phyloP scores from a whole-genome alignment of 2,888 invertebrate genomes.

The Tenthredo mesomela region DNA sequence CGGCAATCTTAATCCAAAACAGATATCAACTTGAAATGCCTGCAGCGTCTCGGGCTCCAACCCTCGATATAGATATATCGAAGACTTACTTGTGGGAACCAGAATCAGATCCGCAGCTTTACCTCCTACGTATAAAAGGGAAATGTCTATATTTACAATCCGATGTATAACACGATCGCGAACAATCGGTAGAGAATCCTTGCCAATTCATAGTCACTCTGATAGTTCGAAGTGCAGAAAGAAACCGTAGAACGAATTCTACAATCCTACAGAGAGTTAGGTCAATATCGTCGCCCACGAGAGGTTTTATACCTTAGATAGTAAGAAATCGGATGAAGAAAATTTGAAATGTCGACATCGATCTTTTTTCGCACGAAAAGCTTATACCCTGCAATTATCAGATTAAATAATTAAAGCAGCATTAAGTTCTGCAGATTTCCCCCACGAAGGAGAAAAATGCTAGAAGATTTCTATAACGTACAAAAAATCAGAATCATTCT shows the following conservation, averaged over 20 bases:
- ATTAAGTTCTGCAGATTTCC: not conserved
- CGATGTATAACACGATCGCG: not conserved
- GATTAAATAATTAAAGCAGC: not conserved
- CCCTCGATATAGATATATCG: conserved; percentile 9
- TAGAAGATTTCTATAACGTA: not conserved
- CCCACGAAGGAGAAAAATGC: not conserved
- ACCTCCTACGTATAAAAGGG: not conserved
- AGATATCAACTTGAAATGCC: conserved; percentile 29
- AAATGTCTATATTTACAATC: not conserved
- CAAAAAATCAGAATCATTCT: conserved; percentile 12
- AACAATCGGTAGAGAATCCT: not conserved
- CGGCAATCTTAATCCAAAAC: conserved; percentile 25
- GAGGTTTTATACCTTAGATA: not conserved
- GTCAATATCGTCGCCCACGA: not conserved
- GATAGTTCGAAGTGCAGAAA: not conserved
- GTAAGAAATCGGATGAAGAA: not conserved
- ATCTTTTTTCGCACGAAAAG: not conserved
- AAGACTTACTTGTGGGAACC: not conserved
- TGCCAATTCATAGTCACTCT: not conserved
- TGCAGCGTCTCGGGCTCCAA: not conserved
- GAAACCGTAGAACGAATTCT: not conserved
- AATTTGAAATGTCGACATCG: too few relatives aligned
- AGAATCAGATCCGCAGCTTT: not conserved
- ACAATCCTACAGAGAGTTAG: not conserved
- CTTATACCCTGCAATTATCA: not conserved